These are phyloP conservation scores for Hoplodrina blanda DNA, from an alignment of 2,888 invertebrate genomes.

Conservation along the genomic window DNA sequence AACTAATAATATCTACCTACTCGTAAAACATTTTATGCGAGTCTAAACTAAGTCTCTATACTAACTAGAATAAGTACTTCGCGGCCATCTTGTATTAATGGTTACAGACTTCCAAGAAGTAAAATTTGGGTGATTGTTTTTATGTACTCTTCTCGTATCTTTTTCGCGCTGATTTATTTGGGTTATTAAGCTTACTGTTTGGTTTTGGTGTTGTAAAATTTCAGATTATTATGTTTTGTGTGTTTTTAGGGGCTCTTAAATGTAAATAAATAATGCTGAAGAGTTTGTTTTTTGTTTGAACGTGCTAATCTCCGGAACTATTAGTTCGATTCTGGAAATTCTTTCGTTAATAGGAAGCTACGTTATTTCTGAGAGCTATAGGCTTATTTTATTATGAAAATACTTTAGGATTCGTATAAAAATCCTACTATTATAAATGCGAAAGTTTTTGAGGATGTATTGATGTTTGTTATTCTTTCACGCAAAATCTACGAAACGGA, in stretches of 20 bases:
- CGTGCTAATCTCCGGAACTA: too few relatives aligned
- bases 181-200: constrained; percentile 33
- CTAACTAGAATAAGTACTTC: constrained; percentile 29
- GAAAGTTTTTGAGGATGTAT: too few relatives aligned
- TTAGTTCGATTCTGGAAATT: too few relatives aligned
- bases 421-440: not conserved
- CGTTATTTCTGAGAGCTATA: too few relatives aligned
- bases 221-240: not conserved
- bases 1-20: constrained; percentile 29
- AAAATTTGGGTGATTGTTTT: constrained; percentile 35
- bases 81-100: constrained; percentile 46
- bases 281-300: too few relatives aligned
- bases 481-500: too few relatives aligned
- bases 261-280: too few relatives aligned
- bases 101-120: constrained; percentile 40
- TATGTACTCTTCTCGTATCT: constrained; percentile 6
- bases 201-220: constrained; percentile 16
- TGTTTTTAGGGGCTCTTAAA: too few relatives aligned
- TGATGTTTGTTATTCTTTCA: too few relatives aligned
- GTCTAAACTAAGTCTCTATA: constrained; percentile 24
- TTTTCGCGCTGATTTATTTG: constrained; percentile 31
- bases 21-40: constrained; percentile 50
- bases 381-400: not conserved
- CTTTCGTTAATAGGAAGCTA: too few relatives aligned
- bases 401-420: not conserved